These are phyloP conservation scores for Cebuella pygmaea DNA, from an alignment of 2,797 vertebrate species.

Conservation along the genomic window DNA sequence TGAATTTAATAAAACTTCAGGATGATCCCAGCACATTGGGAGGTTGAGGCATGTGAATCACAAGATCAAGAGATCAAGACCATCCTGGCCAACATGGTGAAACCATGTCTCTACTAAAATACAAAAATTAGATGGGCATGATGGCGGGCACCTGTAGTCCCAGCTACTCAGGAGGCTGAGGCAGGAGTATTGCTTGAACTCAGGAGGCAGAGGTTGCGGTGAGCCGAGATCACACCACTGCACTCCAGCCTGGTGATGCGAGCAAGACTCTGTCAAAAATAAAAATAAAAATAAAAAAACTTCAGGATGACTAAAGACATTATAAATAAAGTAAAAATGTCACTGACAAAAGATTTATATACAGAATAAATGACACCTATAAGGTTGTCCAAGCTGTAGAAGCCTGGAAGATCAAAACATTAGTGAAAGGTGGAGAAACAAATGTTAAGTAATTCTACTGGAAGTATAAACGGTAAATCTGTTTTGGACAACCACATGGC, in stretches of 20 bases:
- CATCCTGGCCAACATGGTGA: too few relatives aligned
- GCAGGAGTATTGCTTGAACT: too few relatives aligned
- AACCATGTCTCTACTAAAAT: too few relatives aligned
- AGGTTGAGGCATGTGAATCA: rapidly evolving
- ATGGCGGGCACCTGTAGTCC: too few relatives aligned
- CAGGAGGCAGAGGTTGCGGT: too few relatives aligned
- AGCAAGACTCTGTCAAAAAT: too few relatives aligned
- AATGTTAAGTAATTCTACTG: not conserved
- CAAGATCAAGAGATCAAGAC: too few relatives aligned
- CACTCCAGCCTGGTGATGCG: too few relatives aligned
- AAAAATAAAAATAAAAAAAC: not conserved
- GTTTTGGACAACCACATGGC: not conserved
- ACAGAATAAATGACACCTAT: not conserved
- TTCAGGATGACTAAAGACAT: not conserved
- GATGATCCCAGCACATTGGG: not conserved
- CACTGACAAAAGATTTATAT: not conserved
- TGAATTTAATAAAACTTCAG: not conserved
- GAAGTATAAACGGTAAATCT: not conserved
- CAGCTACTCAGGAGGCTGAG: too few relatives aligned
- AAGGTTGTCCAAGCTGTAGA: not conserved
- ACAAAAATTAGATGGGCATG: too few relatives aligned
- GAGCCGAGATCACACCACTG: too few relatives aligned
- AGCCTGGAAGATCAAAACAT: not conserved
- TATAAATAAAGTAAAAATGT: not conserved
- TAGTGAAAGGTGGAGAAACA: not conserved